Evolutionary conservation across 2,797 vertebrate genomes (phyloP).

Genomic region (Halcyon smyrnensis): DNA sequence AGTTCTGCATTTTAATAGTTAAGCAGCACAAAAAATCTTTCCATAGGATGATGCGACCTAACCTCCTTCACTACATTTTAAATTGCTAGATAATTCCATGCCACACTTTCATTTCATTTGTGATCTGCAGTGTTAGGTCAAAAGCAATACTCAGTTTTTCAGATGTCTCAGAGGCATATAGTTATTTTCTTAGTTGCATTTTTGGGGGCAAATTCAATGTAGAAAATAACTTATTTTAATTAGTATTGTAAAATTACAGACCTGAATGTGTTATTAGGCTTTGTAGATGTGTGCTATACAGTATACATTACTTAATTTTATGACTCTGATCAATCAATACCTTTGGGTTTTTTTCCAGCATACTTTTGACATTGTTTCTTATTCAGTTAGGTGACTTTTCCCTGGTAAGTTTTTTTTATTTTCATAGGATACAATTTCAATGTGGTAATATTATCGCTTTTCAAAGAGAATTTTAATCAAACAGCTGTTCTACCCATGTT

Average conservation of each 20-base stretch:
- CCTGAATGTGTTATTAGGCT: neutral
- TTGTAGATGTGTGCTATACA: neutral
- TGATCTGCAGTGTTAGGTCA: neutral
- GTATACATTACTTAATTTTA: neutral
- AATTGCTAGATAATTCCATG: neutral
- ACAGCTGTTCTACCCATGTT: neutral
- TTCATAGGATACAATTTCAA: neutral
- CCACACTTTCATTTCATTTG: neutral
- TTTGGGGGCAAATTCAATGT: neutral
- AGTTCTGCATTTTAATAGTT: conserved; percentile 13
- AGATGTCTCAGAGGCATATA: neutral
- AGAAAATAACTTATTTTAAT: neutral
- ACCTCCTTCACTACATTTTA: neutral
- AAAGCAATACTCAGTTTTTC: neutral
- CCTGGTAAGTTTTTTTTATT: neutral
- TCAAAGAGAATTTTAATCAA: neutral
- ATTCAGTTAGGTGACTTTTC: neutral
- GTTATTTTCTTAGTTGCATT: neutral
- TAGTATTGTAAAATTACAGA: neutral
- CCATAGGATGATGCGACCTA: neutral
- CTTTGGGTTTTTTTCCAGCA: neutral
- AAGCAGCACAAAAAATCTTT: neutral
- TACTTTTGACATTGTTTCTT: neutral
- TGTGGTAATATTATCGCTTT: neutral
- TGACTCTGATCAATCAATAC: neutral